Base-by-base conservation (phyloP, 2,797 vertebrate species). In the Botia kubotai region DNA sequence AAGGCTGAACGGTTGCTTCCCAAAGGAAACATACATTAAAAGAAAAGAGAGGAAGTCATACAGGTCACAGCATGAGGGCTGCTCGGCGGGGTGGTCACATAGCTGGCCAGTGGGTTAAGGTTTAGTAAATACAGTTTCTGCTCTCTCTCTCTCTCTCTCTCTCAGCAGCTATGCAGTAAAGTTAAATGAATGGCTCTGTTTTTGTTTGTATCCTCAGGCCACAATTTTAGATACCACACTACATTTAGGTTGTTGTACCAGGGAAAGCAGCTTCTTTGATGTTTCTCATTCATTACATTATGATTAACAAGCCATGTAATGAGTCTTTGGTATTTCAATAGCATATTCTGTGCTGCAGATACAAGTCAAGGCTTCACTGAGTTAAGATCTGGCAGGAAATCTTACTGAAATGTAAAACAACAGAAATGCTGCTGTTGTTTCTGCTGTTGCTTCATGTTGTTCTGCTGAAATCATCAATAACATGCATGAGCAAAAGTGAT, bases 201-300 rank as follows among this genome's bases (percentile, higher is more conserved):
- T 76, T 55, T 67, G 52, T 69, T 69, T 58, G 50, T 65, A 23
- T 62, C 23, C 58, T 23, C 23, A 29, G 23, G 23, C 21, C 4
- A 60, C 57, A 23, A 43, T 7, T 43, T 43, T 43, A 23, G 21
- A 23, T 58, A 12, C n/a, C n/a, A 55, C 13, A 57, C 2, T 8
- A 1, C 1, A 53, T 55, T 68, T 77, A 55, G 12, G 39, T 21
- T 57, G 21, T 50, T 66, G 19, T 67, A 17, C 39, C 50, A 43
- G 5, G 57, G 2, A 57, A 26, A 19, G 4, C 19, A 29, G 29
- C 10, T 43, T 43, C 39, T 55, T 67, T 67, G 19, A 26, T 67
- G 50, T 76, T 77, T 68, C 21, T 68, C 16, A 39, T 66, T 76
- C 52, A 39, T 19, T 23, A 58, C 57, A 58, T 19, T 57, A 57